Evolutionary conservation across 1,140 invertebrate genomes (phyloP), one percentile per base, ranked within the genome.

Genomic region (Sycobia sp.): DNA sequence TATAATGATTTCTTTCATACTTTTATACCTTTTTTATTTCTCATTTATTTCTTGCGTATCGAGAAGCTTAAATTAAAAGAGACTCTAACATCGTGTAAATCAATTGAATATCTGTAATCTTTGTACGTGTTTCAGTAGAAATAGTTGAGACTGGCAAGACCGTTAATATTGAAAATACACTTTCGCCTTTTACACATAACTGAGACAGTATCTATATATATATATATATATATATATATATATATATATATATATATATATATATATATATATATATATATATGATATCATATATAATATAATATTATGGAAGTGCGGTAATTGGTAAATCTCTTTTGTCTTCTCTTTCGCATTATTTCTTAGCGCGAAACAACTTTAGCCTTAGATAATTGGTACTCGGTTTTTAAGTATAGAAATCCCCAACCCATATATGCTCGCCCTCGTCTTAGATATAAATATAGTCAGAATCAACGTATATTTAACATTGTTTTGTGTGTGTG

Each of bases 61-160:
- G 34, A 62, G 50, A 62, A 60, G 51, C 34, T 63, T 58, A 67
- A 61, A 62, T 36, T 58, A 47, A 67, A n/a, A n/a, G n/a, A 54
- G 44, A 59, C 4, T 58, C 20, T 54, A 54, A 54, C 41, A 62
- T 62, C n/a, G 50, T 62, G 59, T 62, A 54, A 61, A 61, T 61
- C 58, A 61, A 61, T 56, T 56, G 44, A 55, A 49, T 56, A 62
- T 56, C n/a, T 23, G 25, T 56, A 62, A 62, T 49, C 43, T 62
- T 55, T 62, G 53, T 62, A 62, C 61, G 50, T 49, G 23, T 62
- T 56, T 56, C 53, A 62, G 51, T 62, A 56, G 43, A 62, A 62
- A 49, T 62, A 55, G 51, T 54, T 54, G 25, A 36, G 22, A 62
- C 36, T 49, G 41, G 43, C 55, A 55, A 62, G 51, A 47, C 53